Evolutionary conservation across 2,113 vertebrate species (phyloP), one percentile per base, ranked within the genome.

Genomic region (Solea senegalensis): DNA sequence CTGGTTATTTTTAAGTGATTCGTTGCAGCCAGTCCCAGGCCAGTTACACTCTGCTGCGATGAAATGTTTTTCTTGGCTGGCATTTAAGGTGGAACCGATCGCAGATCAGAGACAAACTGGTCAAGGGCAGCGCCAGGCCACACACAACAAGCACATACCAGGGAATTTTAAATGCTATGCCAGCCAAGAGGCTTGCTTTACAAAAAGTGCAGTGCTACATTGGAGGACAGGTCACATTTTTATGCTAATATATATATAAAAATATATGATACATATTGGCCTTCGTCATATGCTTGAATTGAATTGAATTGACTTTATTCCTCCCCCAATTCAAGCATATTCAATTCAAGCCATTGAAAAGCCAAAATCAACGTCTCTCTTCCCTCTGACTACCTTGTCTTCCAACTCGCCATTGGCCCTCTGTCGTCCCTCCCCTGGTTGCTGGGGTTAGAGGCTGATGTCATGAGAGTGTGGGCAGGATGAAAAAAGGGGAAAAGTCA

Each of bases 51-150:
- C 74, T 28, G 72, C 80, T 55, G 78, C 69, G 39, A 72, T 78
- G 86, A 86, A 69, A 79, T 88, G 86, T 89, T 89, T 82, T 84
- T 74, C 80, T 88, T 90, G 88, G 88, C 90, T 11, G 68, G 16
- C 1, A 70, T 70, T 77, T 69, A 78, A 85, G 84, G 85, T 86
- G 81, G 83, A 88, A 80, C 85, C 68, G 84, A 89, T 84, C 55
- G 59, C 1, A 78, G 83, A 71, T 81, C 71, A 76, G 77, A 80
- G 81, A 71, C 69, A 55, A 81, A 75, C 74, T 67, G 89, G 84
- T 82, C 54, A 46, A 82, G 78, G 84, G 71, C 86, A 86, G 80
- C 51, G 84, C 65, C 83, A 73, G 81, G 86, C 83, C 86, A 80
- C 86, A 87, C 84, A 87, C 88, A 81, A 83, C 84, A 84, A 80